Evolutionary conservation across 2,888 invertebrate genomes (phyloP).

Genomic region (Beris morrisii): DNA sequence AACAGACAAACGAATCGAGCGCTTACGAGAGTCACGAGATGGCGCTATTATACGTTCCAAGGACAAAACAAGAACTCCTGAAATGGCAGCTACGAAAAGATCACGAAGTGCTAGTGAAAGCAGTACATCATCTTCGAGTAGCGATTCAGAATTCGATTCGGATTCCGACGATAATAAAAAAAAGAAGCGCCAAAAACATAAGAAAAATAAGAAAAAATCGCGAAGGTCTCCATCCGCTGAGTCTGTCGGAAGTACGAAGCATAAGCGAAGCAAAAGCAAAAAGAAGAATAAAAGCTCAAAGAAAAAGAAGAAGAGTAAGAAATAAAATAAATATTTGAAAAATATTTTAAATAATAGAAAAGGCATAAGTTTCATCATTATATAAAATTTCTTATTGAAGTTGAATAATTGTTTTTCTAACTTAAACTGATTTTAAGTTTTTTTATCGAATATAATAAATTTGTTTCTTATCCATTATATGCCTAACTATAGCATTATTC

Average conservation of each 20-base stretch:
- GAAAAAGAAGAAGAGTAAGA: constrained; percentile 72
- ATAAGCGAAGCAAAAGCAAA: constrained; percentile 68
- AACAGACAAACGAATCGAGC: constrained; percentile 54
- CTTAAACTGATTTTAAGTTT: too few species aligned
- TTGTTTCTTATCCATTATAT: too few species aligned
- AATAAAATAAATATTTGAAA: constrained; percentile 41
- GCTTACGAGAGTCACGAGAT: constrained; percentile 56
- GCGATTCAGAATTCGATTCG: constrained; percentile 58
- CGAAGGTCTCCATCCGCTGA: constrained; percentile 56
- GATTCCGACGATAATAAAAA: constrained; percentile 60
- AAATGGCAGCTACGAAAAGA: constrained; percentile 55
- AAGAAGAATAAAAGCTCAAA: constrained; percentile 70
- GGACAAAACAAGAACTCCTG: constrained; percentile 40
- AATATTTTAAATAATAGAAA: too few species aligned
- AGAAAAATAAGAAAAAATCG: constrained; percentile 63
- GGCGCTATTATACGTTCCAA: not conserved
- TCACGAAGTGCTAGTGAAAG: constrained; percentile 64
- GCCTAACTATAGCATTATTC: too few species aligned
- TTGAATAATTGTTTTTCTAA: too few species aligned
- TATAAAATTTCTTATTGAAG: too few species aligned
- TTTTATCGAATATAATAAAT: too few species aligned
- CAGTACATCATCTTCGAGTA: constrained; percentile 57
- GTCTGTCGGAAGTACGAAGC: constrained; percentile 48
- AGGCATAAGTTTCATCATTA: too few species aligned
- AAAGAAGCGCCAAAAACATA: constrained; percentile 63